phyloP scores from a whole-genome alignment of 1,140 invertebrate genomes.

The Zaprionus gabonicus region DNA sequence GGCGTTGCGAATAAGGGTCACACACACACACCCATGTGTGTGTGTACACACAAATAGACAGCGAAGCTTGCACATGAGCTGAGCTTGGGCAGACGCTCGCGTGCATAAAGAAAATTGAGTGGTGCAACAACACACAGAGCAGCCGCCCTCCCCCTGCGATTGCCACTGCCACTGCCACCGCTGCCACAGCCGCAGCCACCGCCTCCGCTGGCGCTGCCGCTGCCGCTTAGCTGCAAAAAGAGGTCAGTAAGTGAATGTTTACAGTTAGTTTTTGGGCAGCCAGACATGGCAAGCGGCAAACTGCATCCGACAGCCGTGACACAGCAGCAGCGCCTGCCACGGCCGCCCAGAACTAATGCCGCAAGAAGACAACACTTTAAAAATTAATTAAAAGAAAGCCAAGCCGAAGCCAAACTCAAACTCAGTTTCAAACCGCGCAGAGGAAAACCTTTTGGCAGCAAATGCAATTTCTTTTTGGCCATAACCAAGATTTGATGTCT shows the following conservation, averaged over 20 bases:
- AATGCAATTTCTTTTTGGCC: constrained; percentile 80
- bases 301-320: constrained; percentile 76
- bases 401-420: not conserved
- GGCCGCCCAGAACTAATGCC: constrained; percentile 75
- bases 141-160: constrained; percentile 12
- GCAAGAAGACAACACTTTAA: constrained; percentile 41
- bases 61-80: constrained; percentile 38
- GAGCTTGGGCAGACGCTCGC: constrained; percentile 61
- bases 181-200: not conserved
- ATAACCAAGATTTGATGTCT: constrained; percentile 72
- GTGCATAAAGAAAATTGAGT: constrained; percentile 80
- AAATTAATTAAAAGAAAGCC: constrained; percentile 82
- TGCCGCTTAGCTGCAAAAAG: constrained; percentile 54
- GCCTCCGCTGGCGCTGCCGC: constrained; percentile 3
- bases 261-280: constrained; percentile 80
- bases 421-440: not conserved
- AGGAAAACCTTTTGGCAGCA: constrained; percentile 69
- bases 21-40: constrained; percentile 47
- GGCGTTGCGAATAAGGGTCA: constrained; percentile 81
- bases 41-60: constrained; percentile 23
- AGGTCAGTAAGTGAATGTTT: constrained; percentile 82
- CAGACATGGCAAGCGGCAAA: constrained; percentile 66
- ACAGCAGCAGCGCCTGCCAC: constrained; percentile 41
- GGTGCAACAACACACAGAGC: constrained; percentile 40
- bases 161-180: not conserved